Conservation (phyloP, 2,797 vertebrate species). For the Dallia pectoralis region DNA sequence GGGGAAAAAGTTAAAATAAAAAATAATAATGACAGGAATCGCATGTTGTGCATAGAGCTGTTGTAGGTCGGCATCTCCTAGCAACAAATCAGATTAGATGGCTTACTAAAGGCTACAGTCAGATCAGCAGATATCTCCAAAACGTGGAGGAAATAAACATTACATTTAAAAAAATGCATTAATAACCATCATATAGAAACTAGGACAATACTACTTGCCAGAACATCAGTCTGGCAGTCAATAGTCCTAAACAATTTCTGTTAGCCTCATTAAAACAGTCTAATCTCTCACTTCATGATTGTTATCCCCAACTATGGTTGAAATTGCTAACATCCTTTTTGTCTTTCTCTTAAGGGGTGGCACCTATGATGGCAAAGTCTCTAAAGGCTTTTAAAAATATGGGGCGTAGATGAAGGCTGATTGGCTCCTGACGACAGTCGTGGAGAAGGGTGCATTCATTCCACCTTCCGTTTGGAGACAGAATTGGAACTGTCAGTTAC, state of each 20-base stretch:
- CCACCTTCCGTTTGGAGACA: not conserved
- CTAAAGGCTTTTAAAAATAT: slow-evolving; percentile 80
- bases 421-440: slow-evolving; percentile 10
- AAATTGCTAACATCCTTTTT: slow-evolving; percentile 5
- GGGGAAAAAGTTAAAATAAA: not conserved
- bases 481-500: not conserved
- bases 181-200: not conserved
- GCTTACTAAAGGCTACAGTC: slow-evolving; percentile 9
- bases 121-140: slow-evolving; percentile 2
- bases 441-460: slow-evolving; percentile 28
- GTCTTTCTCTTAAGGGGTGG: slow-evolving; percentile 71
- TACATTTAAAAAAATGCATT: not conserved
- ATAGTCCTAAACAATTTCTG: not conserved
- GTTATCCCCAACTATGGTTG: not conserved
- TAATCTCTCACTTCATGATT: not conserved
- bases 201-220: not conserved
- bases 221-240: not conserved
- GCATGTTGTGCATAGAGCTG: slow-evolving; percentile 19
- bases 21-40: not conserved
- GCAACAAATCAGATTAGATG: not conserved
- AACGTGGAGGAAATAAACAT: not conserved
- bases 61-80: slow-evolving; percentile 17
- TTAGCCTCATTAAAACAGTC: not conserved
- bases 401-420: slow-evolving; percentile 65
- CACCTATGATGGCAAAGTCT: slow-evolving; percentile 88